phyloP scores from a whole-genome alignment of 2,888 invertebrate genomes.

The Nymphalis polychloros region DNA sequence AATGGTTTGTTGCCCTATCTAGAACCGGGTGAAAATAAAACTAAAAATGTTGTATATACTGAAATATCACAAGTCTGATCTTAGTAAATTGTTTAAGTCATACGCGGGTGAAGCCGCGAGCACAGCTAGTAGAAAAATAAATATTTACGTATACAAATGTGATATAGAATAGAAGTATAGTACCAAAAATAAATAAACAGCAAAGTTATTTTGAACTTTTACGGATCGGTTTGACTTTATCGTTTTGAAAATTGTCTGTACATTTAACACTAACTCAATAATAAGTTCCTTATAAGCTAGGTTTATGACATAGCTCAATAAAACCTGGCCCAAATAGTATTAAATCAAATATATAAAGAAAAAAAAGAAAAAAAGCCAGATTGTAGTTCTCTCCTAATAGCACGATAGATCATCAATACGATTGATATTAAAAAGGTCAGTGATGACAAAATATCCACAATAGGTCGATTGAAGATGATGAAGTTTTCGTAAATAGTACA shows the following conservation, averaged over 20 bases:
- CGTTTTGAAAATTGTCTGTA: constrained; percentile 3
- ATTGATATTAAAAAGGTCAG: not conserved
- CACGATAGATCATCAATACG: not conserved
- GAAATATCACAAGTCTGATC: too few relatives aligned
- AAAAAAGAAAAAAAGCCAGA: not conserved
- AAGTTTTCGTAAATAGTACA: constrained; percentile 25
- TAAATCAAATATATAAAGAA: not conserved
- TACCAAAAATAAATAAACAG: not conserved
- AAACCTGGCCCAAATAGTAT: too few relatives aligned
- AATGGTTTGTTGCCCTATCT: too few relatives aligned
- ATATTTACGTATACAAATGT: not conserved
- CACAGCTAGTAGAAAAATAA: too few relatives aligned
- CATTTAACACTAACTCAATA: not conserved
- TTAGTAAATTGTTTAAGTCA: too few relatives aligned
- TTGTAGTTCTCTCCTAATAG: not conserved
- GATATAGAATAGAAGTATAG: not conserved
- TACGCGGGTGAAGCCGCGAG: too few relatives aligned
- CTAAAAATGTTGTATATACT: too few relatives aligned
- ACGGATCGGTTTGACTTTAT: too few relatives aligned
- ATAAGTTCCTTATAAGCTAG: not conserved
- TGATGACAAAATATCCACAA: constrained; percentile 5
- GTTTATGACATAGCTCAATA: too few relatives aligned
- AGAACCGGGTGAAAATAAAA: too few relatives aligned
- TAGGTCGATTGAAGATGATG: constrained; percentile 17
- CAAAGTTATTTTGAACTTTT: not conserved